Conservation (phyloP, 2,113 vertebrate genomes). For the Cochlearius cochlearius region DNA sequence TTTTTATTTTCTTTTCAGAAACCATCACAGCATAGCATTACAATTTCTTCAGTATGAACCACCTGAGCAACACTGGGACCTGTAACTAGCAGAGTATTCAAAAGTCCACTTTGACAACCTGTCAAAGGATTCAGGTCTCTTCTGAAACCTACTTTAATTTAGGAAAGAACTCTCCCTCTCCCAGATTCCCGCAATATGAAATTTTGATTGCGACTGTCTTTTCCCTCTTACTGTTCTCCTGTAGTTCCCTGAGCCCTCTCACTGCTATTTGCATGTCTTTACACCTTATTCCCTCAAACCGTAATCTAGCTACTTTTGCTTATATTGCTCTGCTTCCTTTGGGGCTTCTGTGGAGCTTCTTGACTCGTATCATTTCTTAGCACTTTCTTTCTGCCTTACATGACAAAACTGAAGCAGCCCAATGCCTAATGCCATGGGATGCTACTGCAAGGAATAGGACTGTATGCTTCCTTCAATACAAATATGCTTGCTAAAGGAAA, state of each 20-base stretch:
- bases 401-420: not conserved
- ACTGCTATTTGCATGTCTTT: not conserved
- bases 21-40: not conserved
- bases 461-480: not conserved
- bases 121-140: not conserved
- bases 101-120: not conserved
- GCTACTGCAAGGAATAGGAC: not conserved
- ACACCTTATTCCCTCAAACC: not conserved
- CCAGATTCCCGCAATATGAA: not conserved
- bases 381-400: not conserved
- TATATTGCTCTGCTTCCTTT: not conserved
- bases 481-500: too few species aligned
- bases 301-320: not conserved
- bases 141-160: not conserved
- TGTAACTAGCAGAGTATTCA: not conserved
- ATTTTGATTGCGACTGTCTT: not conserved
- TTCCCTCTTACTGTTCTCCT: not conserved
- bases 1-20: conserved; percentile 29
- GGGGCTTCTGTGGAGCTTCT: not conserved
- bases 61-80: not conserved
- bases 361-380: not conserved
- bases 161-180: not conserved
- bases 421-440: not conserved
- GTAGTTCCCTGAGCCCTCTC: not conserved
- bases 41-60: not conserved